Conservation (phyloP, 1,140 invertebrate genomes). For the Cyclina sinensis region DNA sequence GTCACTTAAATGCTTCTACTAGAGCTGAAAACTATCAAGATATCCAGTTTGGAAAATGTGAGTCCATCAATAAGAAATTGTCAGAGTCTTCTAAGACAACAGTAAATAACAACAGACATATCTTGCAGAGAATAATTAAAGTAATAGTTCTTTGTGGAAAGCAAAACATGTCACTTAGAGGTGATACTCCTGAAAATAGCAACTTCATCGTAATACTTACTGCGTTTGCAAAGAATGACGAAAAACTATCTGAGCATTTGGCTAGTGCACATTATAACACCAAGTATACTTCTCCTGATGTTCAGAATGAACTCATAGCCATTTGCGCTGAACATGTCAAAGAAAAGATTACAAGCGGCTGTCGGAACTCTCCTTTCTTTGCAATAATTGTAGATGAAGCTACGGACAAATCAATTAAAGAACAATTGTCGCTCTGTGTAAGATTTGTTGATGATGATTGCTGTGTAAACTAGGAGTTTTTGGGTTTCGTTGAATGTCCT, state of each 20-base stretch:
- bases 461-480: not conserved
- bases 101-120: conserved; percentile 34
- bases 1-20: not conserved
- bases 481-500: conserved; percentile 36
- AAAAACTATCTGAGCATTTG: conserved; percentile 8
- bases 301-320: conserved; percentile 14
- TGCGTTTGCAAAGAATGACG: not conserved
- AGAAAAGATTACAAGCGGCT: not conserved
- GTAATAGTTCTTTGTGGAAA: conserved; percentile 29
- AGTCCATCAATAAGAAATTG: not conserved
- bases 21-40: not conserved
- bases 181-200: not conserved
- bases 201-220: not conserved
- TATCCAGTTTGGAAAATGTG: conserved; percentile 7
- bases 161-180: not conserved
- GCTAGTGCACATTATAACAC: conserved; percentile 11
- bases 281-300: conserved; percentile 19
- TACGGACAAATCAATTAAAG: conserved; percentile 20
- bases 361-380: conserved; percentile 17
- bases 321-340: not conserved
- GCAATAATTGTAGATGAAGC: conserved; percentile 34
- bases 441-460: not conserved
- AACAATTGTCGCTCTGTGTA: conserved; percentile 15
- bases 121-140: conserved; percentile 25
- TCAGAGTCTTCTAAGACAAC: not conserved